These are phyloP conservation scores for Lagria hirta DNA, from an alignment of 2,888 invertebrate species.

Conservation along the genomic window DNA sequence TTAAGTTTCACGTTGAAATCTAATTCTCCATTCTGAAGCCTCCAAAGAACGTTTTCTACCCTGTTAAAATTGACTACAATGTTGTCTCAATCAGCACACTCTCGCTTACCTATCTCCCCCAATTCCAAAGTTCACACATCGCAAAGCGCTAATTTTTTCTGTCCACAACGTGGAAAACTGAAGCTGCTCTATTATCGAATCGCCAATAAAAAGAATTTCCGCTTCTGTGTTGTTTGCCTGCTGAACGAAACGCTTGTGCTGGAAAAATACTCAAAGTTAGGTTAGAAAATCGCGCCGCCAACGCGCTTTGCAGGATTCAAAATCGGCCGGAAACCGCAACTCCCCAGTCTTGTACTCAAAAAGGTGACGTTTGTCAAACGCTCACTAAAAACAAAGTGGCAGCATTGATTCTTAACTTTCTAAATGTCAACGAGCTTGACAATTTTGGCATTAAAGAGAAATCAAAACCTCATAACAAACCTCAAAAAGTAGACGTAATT, in stretches of 20 bases:
- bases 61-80: conserved; percentile 33
- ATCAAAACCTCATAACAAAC: too few species aligned
- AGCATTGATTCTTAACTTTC: too few species aligned
- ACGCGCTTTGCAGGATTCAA: too few species aligned
- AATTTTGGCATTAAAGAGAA: too few species aligned
- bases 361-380: too few species aligned
- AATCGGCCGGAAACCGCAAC: too few species aligned
- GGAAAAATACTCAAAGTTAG: too few species aligned
- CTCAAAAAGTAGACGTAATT: too few species aligned
- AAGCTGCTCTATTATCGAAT: conserved; percentile 65
- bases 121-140: conserved; percentile 71
- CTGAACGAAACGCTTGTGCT: conserved; percentile 65
- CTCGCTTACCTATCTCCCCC: conserved; percentile 60
- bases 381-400: too few species aligned
- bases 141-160: conserved; percentile 65
- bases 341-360: too few species aligned
- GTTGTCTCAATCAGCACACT: background rate
- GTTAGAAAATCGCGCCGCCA: too few species aligned
- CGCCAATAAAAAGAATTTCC: conserved; percentile 70
- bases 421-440: too few species aligned
- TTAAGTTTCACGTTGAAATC: conserved; percentile 67
- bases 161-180: conserved; percentile 65
- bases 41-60: conserved; percentile 69
- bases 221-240: conserved; percentile 63
- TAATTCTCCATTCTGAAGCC: conserved; percentile 68